Percentiles rank a stretch among this genome's conserved stretches.
Conservation (phyloP, 2,797 vertebrate species). For the Cuculus canorus region DNA sequence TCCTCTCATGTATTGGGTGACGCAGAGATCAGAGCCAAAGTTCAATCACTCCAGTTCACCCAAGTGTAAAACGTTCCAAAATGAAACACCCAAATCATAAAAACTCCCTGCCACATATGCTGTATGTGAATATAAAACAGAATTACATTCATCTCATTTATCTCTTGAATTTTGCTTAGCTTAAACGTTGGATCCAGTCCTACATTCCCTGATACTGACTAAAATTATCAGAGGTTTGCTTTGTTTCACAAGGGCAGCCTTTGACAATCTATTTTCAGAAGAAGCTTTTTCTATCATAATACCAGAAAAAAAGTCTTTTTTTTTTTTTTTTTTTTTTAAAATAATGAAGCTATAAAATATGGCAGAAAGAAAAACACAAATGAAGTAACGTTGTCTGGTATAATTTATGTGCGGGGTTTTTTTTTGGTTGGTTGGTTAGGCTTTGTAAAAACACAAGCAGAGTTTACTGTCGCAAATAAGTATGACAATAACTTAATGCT, state of each 20-base stretch:
- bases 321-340: neutral
- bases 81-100: neutral
- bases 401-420: neutral
- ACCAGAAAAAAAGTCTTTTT: neutral
- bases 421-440: neutral
- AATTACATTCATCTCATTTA: neutral
- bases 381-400: neutral
- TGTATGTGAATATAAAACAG: neutral
- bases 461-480: neutral
- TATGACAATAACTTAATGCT: neutral
- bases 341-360: neutral
- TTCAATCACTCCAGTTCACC: slow-evolving; percentile 29
- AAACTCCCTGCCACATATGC: neutral
- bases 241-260: neutral
- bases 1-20: neutral
- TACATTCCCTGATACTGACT: neutral
- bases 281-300: neutral
- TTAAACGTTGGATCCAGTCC: neutral
- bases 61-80: neutral
- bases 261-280: neutral
- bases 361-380: neutral
- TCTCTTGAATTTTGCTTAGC: neutral
- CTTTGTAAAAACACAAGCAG: neutral
- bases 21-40: slow-evolving; percentile 8
- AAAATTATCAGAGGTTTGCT: neutral